Conservation (phyloP, 2,113 vertebrate species). For the Callionymus lyra region DNA sequence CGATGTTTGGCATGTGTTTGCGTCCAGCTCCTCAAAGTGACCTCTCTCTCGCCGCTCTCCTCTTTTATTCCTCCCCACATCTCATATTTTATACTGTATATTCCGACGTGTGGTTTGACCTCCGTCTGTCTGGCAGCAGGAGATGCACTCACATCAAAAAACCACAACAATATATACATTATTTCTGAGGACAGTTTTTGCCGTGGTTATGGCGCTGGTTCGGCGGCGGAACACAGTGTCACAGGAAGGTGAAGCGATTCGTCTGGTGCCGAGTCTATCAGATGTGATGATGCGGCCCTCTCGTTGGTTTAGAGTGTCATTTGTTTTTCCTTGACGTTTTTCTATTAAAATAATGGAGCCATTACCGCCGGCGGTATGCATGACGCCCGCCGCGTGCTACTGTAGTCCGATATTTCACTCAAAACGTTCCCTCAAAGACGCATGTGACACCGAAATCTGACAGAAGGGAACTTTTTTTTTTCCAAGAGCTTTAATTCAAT, state of each 20-base stretch:
- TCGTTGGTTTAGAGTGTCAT: conserved; percentile 22
- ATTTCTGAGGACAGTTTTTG: conserved; percentile 25
- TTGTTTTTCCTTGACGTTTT: conserved; percentile 40
- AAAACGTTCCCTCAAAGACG: conserved; percentile 16
- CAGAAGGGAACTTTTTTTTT: neutral
- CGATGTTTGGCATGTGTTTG: conserved; percentile 65
- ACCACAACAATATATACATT: conserved; percentile 29
- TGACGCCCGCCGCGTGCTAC: conserved; percentile 5
- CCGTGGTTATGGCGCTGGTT: conserved; percentile 22
- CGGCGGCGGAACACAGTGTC: conserved; percentile 35
- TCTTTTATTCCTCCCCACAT: conserved; percentile 44
- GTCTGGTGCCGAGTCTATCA: conserved; percentile 29
- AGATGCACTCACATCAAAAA: conserved; percentile 53
- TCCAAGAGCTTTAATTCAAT: no score
- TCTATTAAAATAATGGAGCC: conserved; percentile 44
- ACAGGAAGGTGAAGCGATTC: conserved; percentile 29
- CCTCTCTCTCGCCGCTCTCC: conserved; percentile 54
- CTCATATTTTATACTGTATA: conserved; percentile 29
- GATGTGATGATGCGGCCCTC: conserved; percentile 29
- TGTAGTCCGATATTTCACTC: conserved; percentile 30
- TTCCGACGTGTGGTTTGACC: conserved; percentile 42
- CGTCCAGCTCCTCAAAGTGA: conserved; percentile 75
- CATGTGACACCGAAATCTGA: neutral
- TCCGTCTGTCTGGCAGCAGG: conserved; percentile 32
- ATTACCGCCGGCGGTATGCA: conserved; percentile 21